phyloP scores from a whole-genome alignment of 2,888 invertebrate genomes.

The Cataglyphis altisquamis region DNA sequence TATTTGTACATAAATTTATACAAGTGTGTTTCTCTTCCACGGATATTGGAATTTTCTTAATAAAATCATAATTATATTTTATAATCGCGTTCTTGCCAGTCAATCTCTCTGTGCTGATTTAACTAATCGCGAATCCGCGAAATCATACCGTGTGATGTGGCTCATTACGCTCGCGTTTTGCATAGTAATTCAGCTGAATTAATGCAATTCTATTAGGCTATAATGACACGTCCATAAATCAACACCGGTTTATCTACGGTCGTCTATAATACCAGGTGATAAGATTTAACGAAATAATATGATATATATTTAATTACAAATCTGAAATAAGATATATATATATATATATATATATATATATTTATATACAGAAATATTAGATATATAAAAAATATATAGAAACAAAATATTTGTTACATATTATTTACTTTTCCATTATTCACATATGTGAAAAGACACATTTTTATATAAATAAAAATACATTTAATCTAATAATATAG shows the following conservation, averaged over 20 bases:
- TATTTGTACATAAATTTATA: not conserved
- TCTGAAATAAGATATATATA: not conserved
- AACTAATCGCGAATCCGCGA: not conserved
- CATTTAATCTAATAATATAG: not conserved
- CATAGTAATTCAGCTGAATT: constrained; percentile 25
- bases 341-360: not conserved
- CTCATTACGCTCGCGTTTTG: constrained; percentile 14
- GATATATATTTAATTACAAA: not conserved
- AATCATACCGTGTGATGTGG: constrained; percentile 21
- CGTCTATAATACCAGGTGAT: constrained; percentile 20
- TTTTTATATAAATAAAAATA: not conserved
- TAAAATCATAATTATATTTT: constrained; percentile 1
- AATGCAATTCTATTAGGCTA: constrained; percentile 59
- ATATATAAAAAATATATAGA: not conserved
- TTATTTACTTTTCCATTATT: not conserved
- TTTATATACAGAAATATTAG: not conserved
- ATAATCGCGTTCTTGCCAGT: not conserved
- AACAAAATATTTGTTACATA: not conserved
- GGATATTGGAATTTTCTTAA: not conserved
- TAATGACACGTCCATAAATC: constrained; percentile 54
- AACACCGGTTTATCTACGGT: constrained; percentile 39
- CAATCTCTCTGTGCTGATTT: not conserved
- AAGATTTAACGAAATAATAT: not conserved
- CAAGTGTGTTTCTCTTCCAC: not conserved
- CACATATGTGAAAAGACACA: not conserved